Evolutionary conservation across 1,140 invertebrate species (phyloP).

Genomic region (Hycleus phaleratus): DNA sequence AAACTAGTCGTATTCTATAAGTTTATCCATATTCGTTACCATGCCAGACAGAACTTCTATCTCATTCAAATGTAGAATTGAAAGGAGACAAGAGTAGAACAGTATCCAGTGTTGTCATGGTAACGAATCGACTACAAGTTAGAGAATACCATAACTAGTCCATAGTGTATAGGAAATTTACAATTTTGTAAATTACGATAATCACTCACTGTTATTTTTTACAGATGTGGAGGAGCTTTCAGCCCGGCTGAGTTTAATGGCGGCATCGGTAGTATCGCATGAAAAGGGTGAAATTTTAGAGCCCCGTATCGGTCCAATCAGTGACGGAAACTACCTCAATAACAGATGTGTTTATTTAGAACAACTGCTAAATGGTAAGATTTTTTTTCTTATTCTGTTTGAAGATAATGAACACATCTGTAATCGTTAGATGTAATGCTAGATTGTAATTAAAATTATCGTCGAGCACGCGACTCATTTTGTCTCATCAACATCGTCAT

Average conservation of each 20-base stretch:
- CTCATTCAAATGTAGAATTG: too few relatives aligned
- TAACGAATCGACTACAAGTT: too few relatives aligned
- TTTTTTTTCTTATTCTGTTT: neutral
- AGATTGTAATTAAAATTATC: neutral
- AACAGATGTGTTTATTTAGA: conserved; percentile 36
- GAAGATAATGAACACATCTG: conserved; percentile 12
- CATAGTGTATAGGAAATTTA: too few relatives aligned
- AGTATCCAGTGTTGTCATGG: too few relatives aligned
- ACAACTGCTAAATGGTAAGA: conserved; percentile 32
- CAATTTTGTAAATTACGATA: neutral
- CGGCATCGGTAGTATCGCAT: conserved; percentile 40
- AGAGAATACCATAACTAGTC: too few relatives aligned
- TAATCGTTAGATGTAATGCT: conserved; percentile 8
- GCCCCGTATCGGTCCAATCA: conserved; percentile 21
- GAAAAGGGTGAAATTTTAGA: conserved; percentile 28
- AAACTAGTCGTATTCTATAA: too few relatives aligned
- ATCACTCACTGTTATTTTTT: conserved; percentile 21
- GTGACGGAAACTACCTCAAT: conserved; percentile 28
- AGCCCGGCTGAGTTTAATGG: conserved; percentile 41
- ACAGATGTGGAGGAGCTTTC: conserved; percentile 46
- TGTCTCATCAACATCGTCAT: too few relatives aligned
- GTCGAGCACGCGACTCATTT: conserved; percentile 3
- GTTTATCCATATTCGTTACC: too few relatives aligned
- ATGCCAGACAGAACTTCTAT: too few relatives aligned
- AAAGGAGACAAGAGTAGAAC: too few relatives aligned